Percentiles rank a stretch among this genome's conserved stretches.
These are phyloP conservation scores for Macquaria australasica DNA, from an alignment of 2,113 vertebrate genomes.

Conservation along the genomic window DNA sequence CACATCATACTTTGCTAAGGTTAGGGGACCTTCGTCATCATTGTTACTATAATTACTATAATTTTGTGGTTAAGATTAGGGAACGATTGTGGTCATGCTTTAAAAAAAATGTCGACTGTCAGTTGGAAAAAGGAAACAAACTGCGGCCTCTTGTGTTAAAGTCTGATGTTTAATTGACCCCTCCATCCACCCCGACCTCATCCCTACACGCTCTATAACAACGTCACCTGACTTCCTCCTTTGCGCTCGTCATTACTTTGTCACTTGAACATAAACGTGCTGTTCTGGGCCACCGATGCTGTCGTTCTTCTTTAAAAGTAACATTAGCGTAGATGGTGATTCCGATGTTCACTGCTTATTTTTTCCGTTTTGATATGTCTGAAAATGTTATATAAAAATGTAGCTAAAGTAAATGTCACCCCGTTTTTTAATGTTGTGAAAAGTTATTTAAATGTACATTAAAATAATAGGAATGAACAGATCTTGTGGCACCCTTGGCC, in stretches of 20 bases:
- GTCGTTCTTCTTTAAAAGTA: neutral
- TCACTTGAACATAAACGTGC: neutral
- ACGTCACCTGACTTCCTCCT: slow-evolving; percentile 5
- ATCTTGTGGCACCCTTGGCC: too few relatives aligned
- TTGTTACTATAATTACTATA: neutral
- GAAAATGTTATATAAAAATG: too few relatives aligned
- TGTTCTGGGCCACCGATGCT: neutral
- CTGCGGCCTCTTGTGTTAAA: neutral
- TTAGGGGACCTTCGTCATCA: too few relatives aligned
- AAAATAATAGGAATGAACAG: too few relatives aligned
- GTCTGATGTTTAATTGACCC: neutral
- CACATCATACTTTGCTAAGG: neutral
- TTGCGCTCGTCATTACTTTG: neutral
- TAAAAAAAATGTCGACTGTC: neutral
- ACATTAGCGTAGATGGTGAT: too few relatives aligned
- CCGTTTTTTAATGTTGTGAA: too few relatives aligned
- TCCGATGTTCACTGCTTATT: too few relatives aligned
- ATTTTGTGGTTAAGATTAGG: neutral
- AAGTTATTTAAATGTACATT: too few relatives aligned
- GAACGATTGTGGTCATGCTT: neutral
- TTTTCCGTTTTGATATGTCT: too few relatives aligned
- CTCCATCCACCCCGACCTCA: neutral
- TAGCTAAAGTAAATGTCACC: too few relatives aligned
- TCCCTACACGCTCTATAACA: neutral
- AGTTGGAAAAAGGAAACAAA: neutral